Base-by-base conservation (phyloP, 2,888 invertebrate species). In the Carabus problematicus region DNA sequence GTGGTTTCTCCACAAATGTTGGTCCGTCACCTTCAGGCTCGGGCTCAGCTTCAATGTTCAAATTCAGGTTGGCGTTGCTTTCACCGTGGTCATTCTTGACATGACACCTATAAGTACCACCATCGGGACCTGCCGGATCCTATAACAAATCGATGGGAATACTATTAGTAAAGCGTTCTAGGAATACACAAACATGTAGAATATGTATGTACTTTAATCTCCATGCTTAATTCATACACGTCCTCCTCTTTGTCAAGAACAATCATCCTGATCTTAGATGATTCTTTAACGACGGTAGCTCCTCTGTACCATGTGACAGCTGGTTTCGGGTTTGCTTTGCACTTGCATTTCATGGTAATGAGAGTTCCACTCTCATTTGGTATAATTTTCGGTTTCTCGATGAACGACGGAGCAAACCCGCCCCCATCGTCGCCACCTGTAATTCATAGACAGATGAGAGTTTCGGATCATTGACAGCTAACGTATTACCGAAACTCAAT, bases 341-440 rank as follows among this genome's bases (percentile, higher is more conserved):
- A 95, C 80, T 93, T 92, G 85, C 98, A 98, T 84, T 96, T 94
- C 94, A 98, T 96, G 72, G 95, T 93, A 78, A 98, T 97, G 77
- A 97, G 89, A 75, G 97, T 97, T 77, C 97, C 98, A 79, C 92
- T 94, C 83, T 96, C 96, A 85, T 97, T 97, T 81, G 98, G 98
- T 86, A 98, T 96, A 84, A 99, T 99, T 84, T 94, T 91, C 74
- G 99, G 99, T 87, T 98, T 98, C 85, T 97, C 97, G 80, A 97
- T 90, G 85, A 99, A 98, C 72, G 96, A 94, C 74, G 98, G 98
- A 76, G 97, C 94, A 85, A 94, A 94, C 81, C 95, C 96, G 79
- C 91, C 92, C 76, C 92, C 93, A 83, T 93, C 93, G 84, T 93
- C 94, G 82, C 94, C 92, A 89, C 94, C 94, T 95, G 86, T 80